These are phyloP conservation scores for Menura novaehollandiae DNA, from an alignment of 2,113 vertebrate species.

Conservation along the genomic window DNA sequence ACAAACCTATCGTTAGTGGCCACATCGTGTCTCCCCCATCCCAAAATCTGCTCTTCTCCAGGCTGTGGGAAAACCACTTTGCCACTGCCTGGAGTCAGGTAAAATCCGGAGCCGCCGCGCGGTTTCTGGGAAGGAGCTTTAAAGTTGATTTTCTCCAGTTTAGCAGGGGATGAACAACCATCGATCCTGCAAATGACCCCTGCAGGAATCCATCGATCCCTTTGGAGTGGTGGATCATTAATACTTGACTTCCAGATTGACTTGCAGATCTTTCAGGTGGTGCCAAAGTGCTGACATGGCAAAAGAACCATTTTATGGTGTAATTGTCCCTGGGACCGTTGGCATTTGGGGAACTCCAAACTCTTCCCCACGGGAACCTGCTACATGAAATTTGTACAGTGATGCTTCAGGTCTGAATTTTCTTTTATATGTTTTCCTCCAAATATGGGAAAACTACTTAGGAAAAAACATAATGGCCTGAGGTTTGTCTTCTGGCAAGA, in stretches of 20 bases:
- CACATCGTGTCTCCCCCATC: neutral
- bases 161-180: constrained; percentile 47
- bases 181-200: constrained; percentile 68
- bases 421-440: neutral
- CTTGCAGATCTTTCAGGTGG: constrained; percentile 45
- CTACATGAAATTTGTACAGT: neutral
- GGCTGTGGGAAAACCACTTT: neutral
- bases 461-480: fast-evolving
- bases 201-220: constrained; percentile 64
- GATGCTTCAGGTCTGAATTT: neutral
- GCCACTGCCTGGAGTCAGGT: neutral
- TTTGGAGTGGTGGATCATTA: constrained; percentile 63
- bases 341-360: neutral
- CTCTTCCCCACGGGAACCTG: neutral
- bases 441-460: neutral
- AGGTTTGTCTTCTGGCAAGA: neutral
- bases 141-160: constrained; percentile 45
- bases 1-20: neutral
- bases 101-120: fast-evolving
- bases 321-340: neutral
- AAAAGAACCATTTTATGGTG: neutral
- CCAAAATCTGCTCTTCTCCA: neutral
- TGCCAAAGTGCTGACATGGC: constrained; percentile 66
- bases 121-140: constrained; percentile 57
- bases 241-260: constrained; percentile 38